These are phyloP conservation scores for Lucilia sericata DNA, from an alignment of 1,140 invertebrate genomes.

Conservation along the genomic window DNA sequence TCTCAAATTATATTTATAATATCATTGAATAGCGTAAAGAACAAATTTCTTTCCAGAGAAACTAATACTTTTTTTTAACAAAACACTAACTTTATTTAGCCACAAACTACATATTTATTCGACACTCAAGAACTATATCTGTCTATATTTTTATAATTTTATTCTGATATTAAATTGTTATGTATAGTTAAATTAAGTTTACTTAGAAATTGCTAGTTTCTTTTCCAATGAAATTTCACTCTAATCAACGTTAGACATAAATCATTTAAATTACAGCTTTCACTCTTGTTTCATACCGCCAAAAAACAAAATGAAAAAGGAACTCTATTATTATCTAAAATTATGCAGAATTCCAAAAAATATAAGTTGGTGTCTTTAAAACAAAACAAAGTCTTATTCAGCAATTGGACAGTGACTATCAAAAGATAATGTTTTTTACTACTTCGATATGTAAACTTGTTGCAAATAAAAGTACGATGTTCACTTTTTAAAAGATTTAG, in stretches of 20 bases:
- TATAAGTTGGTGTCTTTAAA: background rate
- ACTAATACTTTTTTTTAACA: too few species aligned
- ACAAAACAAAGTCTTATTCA: background rate
- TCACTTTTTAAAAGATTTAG: too few species aligned
- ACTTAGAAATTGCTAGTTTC: background rate
- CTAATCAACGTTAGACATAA: constrained; percentile 63
- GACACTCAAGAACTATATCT: too few species aligned
- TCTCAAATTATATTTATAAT: too few species aligned
- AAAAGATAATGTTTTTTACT: background rate
- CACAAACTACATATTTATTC: too few species aligned
- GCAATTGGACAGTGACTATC: background rate
- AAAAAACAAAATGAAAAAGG: background rate
- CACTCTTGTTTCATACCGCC: constrained; percentile 51
- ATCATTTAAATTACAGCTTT: constrained; percentile 67
- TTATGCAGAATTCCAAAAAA: background rate
- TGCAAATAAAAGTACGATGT: too few species aligned
- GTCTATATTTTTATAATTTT: too few species aligned
- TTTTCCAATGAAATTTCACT: constrained; percentile 44
- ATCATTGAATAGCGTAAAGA: too few species aligned
- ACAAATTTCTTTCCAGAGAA: too few species aligned
- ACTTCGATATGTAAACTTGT: too few species aligned
- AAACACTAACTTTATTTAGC: too few species aligned
- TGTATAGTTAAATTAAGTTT: background rate
- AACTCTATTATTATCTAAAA: constrained; percentile 1
- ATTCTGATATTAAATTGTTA: too few species aligned